phyloP scores from a whole-genome alignment of 2,797 vertebrate genomes.

The Gobio occitaniae region DNA sequence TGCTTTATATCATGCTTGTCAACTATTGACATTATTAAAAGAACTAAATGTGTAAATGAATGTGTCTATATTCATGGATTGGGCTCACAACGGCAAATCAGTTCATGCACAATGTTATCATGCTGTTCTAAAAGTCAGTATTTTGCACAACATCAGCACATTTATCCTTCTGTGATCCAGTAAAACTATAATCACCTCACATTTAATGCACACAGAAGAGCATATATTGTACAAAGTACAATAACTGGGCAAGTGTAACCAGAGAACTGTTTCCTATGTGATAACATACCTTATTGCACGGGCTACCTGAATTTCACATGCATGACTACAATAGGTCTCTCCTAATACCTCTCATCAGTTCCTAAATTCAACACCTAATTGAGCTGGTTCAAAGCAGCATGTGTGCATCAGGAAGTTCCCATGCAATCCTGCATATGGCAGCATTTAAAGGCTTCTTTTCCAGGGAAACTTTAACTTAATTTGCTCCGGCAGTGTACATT shows the following conservation, averaged over 20 bases:
- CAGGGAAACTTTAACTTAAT: slow-evolving; percentile 84
- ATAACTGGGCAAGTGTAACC: not conserved
- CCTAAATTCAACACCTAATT: slow-evolving; percentile 81
- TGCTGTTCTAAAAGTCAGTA: not conserved
- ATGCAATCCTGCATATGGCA: slow-evolving; percentile 88
- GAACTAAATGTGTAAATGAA: not conserved
- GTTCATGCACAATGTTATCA: not conserved
- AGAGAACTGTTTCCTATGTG: not conserved
- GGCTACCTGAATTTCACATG: slow-evolving; percentile 32
- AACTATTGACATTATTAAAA: not conserved
- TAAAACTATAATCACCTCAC: slow-evolving; percentile 1
- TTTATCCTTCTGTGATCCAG: not conserved
- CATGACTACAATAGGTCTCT: slow-evolving; percentile 39
- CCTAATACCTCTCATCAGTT: slow-evolving; percentile 68
- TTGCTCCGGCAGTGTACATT: slow-evolving; percentile 80
- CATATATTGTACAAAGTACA: not conserved
- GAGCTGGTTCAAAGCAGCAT: slow-evolving; percentile 80
- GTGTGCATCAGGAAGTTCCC: slow-evolving; percentile 84
- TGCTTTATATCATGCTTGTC: slow-evolving; percentile 1
- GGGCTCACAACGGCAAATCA: not conserved
- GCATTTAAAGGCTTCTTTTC: slow-evolving; percentile 85
- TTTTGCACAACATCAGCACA: not conserved
- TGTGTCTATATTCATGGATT: not conserved
- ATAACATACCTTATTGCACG: not conserved
- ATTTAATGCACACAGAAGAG: not conserved